Base-by-base conservation (phyloP, 2,888 invertebrate genomes). In the Trypoxylon attenuatum region DNA sequence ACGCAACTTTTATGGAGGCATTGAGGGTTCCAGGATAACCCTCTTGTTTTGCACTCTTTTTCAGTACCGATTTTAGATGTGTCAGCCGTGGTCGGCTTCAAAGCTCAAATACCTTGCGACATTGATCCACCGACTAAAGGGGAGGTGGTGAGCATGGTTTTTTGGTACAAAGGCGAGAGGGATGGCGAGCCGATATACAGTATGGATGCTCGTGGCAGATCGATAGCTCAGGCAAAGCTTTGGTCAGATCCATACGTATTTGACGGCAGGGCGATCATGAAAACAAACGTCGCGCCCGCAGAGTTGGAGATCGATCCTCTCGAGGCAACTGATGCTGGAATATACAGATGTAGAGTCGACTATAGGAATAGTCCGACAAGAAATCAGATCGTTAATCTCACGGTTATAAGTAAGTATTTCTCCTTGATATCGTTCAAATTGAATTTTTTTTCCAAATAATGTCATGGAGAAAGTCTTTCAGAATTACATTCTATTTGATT, bases 121-220 rank as follows among this genome's bases (percentile, higher is more conserved):
- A 94, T 96, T 84, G 93, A 93, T 75, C 94, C 94, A 10, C 91
- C 91, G 80, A 90, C 91, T 43, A 90, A 91, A 78, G 93, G 94
- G 81, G 95, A 96, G 85, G 90, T 94, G 69, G 94, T 95, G 56
- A 94, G 95, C 88, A 95, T 96, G 94, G 94, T 96, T 72, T 90
- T 96, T 57, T 96, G 96, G 96, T 96, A 95, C 87, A 90, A 94
- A 74, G 80, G 78, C 57, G 94, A 94, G 84, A 93, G 92, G 79
- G 93, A 93, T 49, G 94, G 93, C 68, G 94, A 94, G 87, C 96
- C 96, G 73, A 92, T 96, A 82, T 96, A 95, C 90, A 96, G 94
- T 71, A 84, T 88, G 69, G 89, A 89, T 72, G 88, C 87, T 13
- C 86, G 89, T 19, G 87, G 87, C 22, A 82, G 87, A 45, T 79